phyloP scores from a whole-genome alignment of 2,888 invertebrate genomes.

The Nephrotoma guestfalica region DNA sequence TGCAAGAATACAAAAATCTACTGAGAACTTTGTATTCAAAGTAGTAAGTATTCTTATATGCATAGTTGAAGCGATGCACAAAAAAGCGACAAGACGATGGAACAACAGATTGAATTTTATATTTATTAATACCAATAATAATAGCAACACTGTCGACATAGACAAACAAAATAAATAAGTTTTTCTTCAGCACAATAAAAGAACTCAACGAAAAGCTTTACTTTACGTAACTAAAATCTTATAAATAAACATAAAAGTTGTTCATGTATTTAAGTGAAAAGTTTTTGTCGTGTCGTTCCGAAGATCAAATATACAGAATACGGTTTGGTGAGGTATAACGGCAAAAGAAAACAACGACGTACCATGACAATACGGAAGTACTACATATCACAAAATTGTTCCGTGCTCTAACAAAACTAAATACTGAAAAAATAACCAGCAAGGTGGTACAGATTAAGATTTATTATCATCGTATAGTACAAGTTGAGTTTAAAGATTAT shows the following conservation, averaged over 20 bases:
- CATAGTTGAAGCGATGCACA: not conserved
- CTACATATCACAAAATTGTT: not conserved
- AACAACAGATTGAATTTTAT: not conserved
- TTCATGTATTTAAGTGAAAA: not conserved
- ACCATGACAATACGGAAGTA: not conserved
- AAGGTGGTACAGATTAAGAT: not conserved
- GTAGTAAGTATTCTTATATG: not conserved
- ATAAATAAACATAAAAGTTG: not conserved
- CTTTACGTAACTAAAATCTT: not conserved
- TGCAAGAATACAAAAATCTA: not conserved
- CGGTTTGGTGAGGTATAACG: not conserved
- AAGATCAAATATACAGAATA: not conserved
- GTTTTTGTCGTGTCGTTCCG: not conserved
- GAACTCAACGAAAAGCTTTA: not conserved
- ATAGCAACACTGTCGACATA: not conserved
- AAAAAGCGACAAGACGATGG: not conserved
- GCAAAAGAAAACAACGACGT: too few relatives aligned
- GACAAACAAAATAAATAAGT: not conserved
- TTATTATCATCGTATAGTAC: not conserved
- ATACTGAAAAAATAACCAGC: not conserved
- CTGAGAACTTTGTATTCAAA: not conserved
- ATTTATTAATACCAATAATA: not conserved
- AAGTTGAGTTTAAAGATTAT: not conserved
- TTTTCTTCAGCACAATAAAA: not conserved
- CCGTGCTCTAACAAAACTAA: not conserved